Conservation (phyloP, 2,113 vertebrate species). For the pig (Sus scrofa) region DNA sequence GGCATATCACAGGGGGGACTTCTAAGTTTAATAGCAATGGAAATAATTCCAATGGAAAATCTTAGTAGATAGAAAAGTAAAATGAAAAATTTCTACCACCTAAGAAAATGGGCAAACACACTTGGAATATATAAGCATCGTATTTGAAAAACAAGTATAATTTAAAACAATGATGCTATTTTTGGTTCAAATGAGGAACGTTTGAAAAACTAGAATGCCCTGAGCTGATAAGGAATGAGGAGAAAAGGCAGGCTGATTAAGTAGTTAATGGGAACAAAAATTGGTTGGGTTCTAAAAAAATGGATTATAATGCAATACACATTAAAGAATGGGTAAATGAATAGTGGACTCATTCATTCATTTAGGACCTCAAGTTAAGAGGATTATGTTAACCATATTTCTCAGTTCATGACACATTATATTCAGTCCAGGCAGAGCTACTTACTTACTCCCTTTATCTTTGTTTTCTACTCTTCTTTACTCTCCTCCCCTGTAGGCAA, state of each 20-base stretch:
- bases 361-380: not conserved
- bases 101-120: not conserved
- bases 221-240: not conserved
- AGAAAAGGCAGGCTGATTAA: not conserved
- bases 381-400: not conserved
- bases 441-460: not conserved
- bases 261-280: not conserved
- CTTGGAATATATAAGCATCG: not conserved
- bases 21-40: not conserved
- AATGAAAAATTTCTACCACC: not conserved
- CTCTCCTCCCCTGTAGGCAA: not conserved
- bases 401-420: not conserved
- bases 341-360: not conserved
- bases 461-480: not conserved
- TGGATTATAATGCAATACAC: not conserved
- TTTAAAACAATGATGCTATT: not conserved
- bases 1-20: not conserved
- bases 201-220: not conserved
- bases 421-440: not conserved
- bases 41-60: not conserved
- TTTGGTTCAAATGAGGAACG: not conserved
- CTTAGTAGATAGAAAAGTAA: not conserved
- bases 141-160: not conserved
- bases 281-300: not conserved
- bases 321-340: not conserved